These are phyloP conservation scores for Leiothrix lutea DNA, from an alignment of 2,113 vertebrate species.

Conservation along the genomic window DNA sequence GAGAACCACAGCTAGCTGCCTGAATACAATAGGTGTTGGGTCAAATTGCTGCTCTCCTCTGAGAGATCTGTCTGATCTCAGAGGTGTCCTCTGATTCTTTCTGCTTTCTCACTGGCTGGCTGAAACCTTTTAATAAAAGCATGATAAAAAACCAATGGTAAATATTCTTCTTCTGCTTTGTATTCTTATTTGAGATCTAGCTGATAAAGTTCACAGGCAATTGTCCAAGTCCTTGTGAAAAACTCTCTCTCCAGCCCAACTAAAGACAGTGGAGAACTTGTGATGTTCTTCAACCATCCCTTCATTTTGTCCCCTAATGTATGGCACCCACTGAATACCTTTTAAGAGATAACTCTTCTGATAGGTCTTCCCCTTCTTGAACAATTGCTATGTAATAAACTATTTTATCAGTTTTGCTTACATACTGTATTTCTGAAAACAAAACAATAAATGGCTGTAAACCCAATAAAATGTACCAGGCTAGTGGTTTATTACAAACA, in stretches of 20 bases:
- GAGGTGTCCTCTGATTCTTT: not conserved
- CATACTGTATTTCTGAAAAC: slow-evolving; percentile 60
- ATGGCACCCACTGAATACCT: not conserved
- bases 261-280: not conserved
- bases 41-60: not conserved
- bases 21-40: not conserved
- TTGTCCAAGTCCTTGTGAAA: not conserved
- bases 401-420: slow-evolving; percentile 53
- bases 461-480: slow-evolving; percentile 59
- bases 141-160: not conserved
- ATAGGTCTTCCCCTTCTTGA: not conserved
- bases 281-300: not conserved
- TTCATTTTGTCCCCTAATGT: not conserved
- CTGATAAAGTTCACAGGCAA: not conserved
- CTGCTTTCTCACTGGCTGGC: not conserved
- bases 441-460: slow-evolving; percentile 58
- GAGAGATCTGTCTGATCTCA: not conserved
- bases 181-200: not conserved
- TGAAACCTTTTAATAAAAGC: not conserved
- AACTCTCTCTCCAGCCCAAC: not conserved
- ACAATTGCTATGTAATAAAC: slow-evolving; percentile 48
- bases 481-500: slow-evolving; percentile 60
- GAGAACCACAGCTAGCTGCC: not conserved
- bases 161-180: not conserved
- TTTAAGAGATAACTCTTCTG: not conserved